Evolutionary conservation across 2,113 vertebrate genomes (phyloP), one percentile per base, ranked within the genome.

Genomic region (Oxyruncus cristatus): DNA sequence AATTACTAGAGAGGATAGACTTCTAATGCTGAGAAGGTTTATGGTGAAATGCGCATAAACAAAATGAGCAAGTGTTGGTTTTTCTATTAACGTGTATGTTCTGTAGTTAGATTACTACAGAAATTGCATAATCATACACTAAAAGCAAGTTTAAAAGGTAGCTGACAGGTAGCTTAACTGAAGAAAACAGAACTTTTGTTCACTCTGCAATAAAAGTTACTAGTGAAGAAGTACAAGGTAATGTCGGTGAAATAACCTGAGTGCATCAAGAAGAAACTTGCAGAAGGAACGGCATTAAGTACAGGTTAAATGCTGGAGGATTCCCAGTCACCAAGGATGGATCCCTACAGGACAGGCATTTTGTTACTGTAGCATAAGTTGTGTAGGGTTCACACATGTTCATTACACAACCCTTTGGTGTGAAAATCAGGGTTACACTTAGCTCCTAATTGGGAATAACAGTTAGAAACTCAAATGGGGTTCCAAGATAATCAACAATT

Each of bases 341-440:
- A 77, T 37, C 26, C 6, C 44, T 55, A 4, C 3, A 62, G 24
- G 19, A 8, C 8, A 46, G 14, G 8, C 32, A 12, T 74, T 58
- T 77, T 16, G 11, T 82, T 89, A 37, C 12, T 73, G 17, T 23
- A 53, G 11, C 4, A 0, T 21, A 47, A 81, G 1, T 16, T 30
- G 3, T 32, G 28, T 58, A 37, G 33, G 3, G 30, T 56, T 53
- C 5, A 0, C 7, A 27, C 0, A 0, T 17, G 8, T 68, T 66
- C n/a, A 5, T 67, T 72, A 14, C 0, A 2, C 5, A 21, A 55
- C 5, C 3, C 18, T 66, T 46, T 80, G 30, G 33, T 73, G 22
- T 61, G 46, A 49, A 77, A 84, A 21, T 75, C 15, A 39, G 23
- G 5, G 12, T 49, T 32, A 9, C 12, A 28, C 8, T 12, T 71